Conservation (phyloP, 2,888 invertebrate genomes). For the Pyrrhosoma nymphula region DNA sequence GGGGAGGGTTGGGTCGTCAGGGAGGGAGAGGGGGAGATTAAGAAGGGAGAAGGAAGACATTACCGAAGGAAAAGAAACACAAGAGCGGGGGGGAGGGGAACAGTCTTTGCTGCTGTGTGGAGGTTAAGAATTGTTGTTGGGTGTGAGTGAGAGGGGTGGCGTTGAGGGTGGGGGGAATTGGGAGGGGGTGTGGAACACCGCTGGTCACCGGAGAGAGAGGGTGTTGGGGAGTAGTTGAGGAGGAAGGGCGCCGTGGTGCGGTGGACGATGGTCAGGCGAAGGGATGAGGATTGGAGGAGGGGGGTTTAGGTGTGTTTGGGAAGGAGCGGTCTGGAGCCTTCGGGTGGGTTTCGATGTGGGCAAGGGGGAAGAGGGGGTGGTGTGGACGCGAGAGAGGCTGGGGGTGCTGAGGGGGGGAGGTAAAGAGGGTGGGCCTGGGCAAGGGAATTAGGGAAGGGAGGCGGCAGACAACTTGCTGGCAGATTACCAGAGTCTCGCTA, state of each 20-base stretch:
- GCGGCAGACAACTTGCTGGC: conserved; percentile 67
- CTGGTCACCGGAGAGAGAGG: not conserved
- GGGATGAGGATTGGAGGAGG: not conserved
- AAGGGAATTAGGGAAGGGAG: conserved; percentile 49
- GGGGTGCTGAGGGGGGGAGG: not conserved
- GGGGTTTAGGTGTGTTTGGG: not conserved
- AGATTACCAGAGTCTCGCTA: conserved; percentile 67
- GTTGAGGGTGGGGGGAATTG: not conserved
- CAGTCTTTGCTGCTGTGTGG: conserved; percentile 45
- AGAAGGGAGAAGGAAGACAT: conserved; percentile 52
- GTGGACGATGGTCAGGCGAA: conserved; percentile 53
- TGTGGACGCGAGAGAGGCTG: not conserved
- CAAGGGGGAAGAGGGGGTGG: not conserved
- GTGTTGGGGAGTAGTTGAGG: not conserved
- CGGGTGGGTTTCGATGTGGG: conserved; percentile 11
- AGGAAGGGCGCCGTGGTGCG: not conserved
- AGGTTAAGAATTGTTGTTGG: conserved; percentile 54
- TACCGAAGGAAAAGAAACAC: conserved; percentile 63
- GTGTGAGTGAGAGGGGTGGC: conserved; percentile 28
- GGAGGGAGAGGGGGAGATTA: not conserved
- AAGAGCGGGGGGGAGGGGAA: conserved; percentile 5
- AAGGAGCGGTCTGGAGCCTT: no score
- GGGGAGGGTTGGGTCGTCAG: no score
- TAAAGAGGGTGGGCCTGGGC: not conserved
- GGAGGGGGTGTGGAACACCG: not conserved